Percentiles rank a stretch among this genome's conserved stretches.
Evolutionary conservation across 2,797 vertebrate genomes (phyloP).

Genomic region (Tapera naevia): DNA sequence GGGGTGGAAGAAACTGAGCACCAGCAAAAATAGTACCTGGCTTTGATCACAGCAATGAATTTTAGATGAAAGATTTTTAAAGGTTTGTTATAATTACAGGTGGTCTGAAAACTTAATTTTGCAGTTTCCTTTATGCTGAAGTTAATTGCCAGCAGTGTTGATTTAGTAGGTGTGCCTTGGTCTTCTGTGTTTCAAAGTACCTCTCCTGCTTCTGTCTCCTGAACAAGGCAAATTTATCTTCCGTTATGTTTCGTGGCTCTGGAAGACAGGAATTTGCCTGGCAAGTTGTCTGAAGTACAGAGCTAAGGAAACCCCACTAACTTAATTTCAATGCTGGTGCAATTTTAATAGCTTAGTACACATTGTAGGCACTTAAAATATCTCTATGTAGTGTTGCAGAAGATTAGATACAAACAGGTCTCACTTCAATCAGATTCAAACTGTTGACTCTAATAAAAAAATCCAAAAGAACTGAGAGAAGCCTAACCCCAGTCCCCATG

Average conservation of each 20-base stretch:
- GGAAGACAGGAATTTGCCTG: not conserved
- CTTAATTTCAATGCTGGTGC: not conserved
- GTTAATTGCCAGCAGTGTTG: not conserved
- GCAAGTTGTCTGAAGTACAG: not conserved
- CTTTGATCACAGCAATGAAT: not conserved
- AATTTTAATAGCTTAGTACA: not conserved
- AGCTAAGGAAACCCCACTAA: not conserved
- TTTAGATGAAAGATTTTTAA: not conserved
- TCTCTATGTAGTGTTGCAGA: not conserved
- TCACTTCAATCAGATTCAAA: not conserved
- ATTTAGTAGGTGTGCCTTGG: not conserved
- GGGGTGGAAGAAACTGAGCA: not conserved
- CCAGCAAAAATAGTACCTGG: not conserved
- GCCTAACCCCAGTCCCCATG: not conserved
- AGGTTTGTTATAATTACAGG: not conserved
- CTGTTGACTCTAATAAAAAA: not conserved
- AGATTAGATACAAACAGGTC: not conserved
- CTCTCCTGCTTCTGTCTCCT: not conserved
- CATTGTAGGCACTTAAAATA: not conserved
- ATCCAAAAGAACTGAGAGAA: not conserved
- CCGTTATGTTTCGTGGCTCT: fast-evolving
- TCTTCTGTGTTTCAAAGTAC: not conserved
- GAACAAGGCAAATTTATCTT: not conserved
- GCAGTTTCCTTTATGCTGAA: not conserved
- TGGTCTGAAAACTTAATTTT: not conserved